Evolutionary conservation across 2,113 vertebrate genomes (phyloP), one percentile per base, ranked within the genome.

Genomic region (Brachyistius frenatus): DNA sequence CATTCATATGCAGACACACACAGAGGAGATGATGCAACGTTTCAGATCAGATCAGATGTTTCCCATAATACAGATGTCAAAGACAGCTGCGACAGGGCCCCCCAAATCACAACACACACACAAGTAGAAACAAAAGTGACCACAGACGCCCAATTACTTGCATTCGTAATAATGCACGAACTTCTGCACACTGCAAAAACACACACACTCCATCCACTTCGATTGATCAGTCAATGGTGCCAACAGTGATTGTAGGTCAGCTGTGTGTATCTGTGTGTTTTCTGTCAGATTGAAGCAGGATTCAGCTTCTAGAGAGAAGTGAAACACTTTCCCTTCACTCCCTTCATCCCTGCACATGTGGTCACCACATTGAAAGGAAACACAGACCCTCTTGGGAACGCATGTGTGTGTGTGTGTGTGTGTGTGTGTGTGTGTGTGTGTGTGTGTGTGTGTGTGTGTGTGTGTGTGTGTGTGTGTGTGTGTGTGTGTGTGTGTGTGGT

Each of bases 311-410:
- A 64, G 32, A 61, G 61, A 78, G 60, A 73, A 62, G 47, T 36
- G 2, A 52, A 71, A 61, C 30, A 52, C 83, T 82, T 64, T 72
- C 67, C 39, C 73, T 41, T 68, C 65, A 5, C 49, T 68, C 9
- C 37, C 47, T 16, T 68, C 66, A 67, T 81, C 49, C 2, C 66
- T 4, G 70, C 84, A 90, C 92, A 93, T 92, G 87, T 92, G 92
- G 91, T 79, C 75, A 31, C 86, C 92, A 93, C 84, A 93, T 89
- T 91, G 90, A 84, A 83, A 88, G 90, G 88, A 91, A 92, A 89
- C 68, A 49, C 73, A 89, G 86, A 88, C 83, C 66, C 88, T 86
- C 88, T 70, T 44, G 86, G 86, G 89, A 84, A 81, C 70, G 76
- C 7, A 5, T 64, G 77, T 68, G 73, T 73, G 74, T 69, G 15